phyloP scores from a whole-genome alignment of 2,797 vertebrate species.

The Argya squamiceps region DNA sequence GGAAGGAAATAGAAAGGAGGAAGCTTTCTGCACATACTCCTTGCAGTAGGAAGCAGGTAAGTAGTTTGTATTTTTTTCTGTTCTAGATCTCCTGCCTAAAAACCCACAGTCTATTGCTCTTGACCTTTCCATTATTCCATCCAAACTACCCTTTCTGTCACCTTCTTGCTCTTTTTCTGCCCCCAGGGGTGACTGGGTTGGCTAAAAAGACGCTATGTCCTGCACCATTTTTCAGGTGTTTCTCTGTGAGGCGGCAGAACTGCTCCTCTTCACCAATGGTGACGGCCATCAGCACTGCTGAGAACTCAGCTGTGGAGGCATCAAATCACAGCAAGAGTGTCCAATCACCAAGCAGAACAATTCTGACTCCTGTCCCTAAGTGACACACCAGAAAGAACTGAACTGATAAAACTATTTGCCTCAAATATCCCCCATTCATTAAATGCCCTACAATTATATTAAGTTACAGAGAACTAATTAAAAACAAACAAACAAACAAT shows the following conservation, averaged over 20 bases:
- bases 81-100: background rate
- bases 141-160: background rate
- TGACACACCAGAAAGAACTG: background rate
- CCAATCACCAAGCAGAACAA: background rate
- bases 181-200: background rate
- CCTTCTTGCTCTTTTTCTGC: background rate
- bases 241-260: background rate
- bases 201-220: background rate
- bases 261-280: background rate
- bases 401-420: background rate
- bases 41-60: background rate
- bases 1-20: accelerated
- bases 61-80: background rate
- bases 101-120: accelerated
- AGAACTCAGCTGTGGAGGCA: background rate
- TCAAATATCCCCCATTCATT: background rate
- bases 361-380: background rate
- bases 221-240: background rate
- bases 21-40: background rate
- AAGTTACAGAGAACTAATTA: background rate
- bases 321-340: background rate
- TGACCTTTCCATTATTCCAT: background rate
- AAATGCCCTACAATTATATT: background rate
- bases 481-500: background rate
- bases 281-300: background rate